A percentile compares a stretch with the other conserved stretches of the same genome.
Evolutionary conservation across 2,888 invertebrate genomes (phyloP).

Genomic region (Leistus spinibarbis): DNA sequence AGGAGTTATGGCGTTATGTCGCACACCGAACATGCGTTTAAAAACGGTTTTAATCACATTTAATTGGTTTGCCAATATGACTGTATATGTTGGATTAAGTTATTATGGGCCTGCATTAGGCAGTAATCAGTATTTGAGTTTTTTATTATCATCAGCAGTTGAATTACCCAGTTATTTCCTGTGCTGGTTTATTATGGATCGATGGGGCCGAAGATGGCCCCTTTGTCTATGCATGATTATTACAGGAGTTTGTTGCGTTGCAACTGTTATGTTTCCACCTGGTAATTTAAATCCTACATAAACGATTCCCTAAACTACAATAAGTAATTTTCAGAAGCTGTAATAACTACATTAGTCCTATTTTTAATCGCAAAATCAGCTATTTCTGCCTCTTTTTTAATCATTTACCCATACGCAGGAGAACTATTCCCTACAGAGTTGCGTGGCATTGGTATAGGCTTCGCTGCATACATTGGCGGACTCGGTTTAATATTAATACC

Average conservation of each 20-base stretch:
- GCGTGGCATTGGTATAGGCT: slow-evolving; percentile 87
- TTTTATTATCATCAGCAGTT: slow-evolving; percentile 83
- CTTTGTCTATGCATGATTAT: slow-evolving; percentile 84
- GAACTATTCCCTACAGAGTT: slow-evolving; percentile 91
- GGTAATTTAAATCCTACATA: slow-evolving; percentile 58
- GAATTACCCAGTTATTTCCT: slow-evolving; percentile 88
- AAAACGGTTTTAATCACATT: slow-evolving; percentile 85
- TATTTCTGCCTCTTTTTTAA: slow-evolving; percentile 88
- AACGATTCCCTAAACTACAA: background rate
- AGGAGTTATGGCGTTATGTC: slow-evolving; percentile 70
- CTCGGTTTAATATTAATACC: slow-evolving; percentile 88
- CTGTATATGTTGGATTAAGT: slow-evolving; percentile 89
- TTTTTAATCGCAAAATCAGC: slow-evolving; percentile 86
- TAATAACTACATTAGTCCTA: slow-evolving; percentile 72
- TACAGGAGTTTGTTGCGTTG: slow-evolving; percentile 83
- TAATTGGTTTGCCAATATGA: slow-evolving; percentile 92
- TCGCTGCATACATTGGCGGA: slow-evolving; percentile 89
- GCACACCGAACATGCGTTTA: slow-evolving; percentile 86
- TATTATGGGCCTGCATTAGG: slow-evolving; percentile 91
- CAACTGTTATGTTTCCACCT: slow-evolving; percentile 80
- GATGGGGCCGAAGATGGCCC: slow-evolving; percentile 87
- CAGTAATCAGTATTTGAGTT: slow-evolving; percentile 86
- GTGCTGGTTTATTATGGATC: slow-evolving; percentile 89
- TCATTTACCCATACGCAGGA: slow-evolving; percentile 91
- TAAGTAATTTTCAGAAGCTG: slow-evolving; percentile 66